These are phyloP conservation scores for Melanotaenia nigrans DNA, from an alignment of 2,797 vertebrate genomes.

Conservation along the genomic window DNA sequence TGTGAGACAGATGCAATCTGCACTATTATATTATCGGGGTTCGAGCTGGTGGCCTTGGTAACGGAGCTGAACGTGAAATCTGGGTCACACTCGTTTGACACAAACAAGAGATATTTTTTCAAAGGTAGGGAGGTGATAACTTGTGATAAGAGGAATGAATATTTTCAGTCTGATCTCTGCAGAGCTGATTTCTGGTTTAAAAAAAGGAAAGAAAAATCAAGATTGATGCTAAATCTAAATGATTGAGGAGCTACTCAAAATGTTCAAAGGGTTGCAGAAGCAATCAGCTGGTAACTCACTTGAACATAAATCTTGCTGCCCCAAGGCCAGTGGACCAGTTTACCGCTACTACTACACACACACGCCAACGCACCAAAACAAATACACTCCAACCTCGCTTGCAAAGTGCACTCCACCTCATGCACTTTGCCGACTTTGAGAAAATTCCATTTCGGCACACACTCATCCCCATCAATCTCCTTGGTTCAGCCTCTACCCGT, in stretches of 20 bases:
- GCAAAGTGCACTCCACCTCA: conserved; percentile 32
- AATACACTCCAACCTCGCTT: conserved; percentile 54
- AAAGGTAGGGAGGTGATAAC: conserved; percentile 38
- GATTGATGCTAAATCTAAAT: conserved; percentile 1
- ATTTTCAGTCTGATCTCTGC: background rate
- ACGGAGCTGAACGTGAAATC: conserved; percentile 56
- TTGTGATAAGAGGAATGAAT: conserved; percentile 6
- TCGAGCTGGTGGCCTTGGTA: conserved; percentile 62
- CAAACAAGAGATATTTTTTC: conserved; percentile 29
- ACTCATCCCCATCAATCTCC: conserved; percentile 70
- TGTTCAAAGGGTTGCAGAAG: conserved; percentile 13
- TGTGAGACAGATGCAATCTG: conserved; percentile 57
- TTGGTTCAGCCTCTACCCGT: conserved; percentile 48
- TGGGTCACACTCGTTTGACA: conserved; percentile 56
- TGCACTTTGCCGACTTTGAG: conserved; percentile 52
- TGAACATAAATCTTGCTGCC: conserved; percentile 57
- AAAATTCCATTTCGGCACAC: conserved; percentile 69
- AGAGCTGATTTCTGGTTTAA: background rate
- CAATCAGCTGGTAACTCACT: conserved; percentile 45
- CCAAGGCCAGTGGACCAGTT: conserved; percentile 54
- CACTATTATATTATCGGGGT: conserved; percentile 30
- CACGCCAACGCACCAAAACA: conserved; percentile 33
- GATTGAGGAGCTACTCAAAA: background rate
- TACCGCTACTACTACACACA: conserved; percentile 23
- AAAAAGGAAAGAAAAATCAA: background rate